Evolutionary conservation across 2,888 invertebrate genomes (phyloP).

Genomic region (Napeogenes inachia): DNA sequence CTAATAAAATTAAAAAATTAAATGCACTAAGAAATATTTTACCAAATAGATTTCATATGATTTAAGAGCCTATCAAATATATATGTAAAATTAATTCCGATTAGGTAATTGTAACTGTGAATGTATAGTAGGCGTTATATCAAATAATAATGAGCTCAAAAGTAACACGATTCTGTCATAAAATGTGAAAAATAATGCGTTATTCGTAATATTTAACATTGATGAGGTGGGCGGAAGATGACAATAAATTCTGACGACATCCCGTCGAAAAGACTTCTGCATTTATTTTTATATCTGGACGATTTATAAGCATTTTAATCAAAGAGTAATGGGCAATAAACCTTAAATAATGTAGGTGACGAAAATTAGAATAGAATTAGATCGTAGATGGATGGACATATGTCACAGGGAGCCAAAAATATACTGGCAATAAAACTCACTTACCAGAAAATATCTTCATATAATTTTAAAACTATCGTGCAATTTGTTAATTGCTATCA

Average conservation of each 20-base stretch:
- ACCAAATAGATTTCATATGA: too few species aligned
- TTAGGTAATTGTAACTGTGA: constrained; percentile 1
- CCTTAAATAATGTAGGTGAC: constrained; percentile 22
- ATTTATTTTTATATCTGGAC: constrained; percentile 33
- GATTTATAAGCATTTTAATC: constrained; percentile 38
- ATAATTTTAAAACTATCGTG: neutral
- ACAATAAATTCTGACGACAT: constrained; percentile 34
- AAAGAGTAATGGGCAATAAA: constrained; percentile 39
- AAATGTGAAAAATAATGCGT: constrained; percentile 46
- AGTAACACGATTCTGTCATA: constrained; percentile 45
- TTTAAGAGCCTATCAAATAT: too few species aligned
- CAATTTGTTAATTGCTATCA: constrained; percentile 1
- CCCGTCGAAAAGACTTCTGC: constrained; percentile 30
- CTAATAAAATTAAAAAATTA: neutral
- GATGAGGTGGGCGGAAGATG: constrained; percentile 34
- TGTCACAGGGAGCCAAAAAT: constrained; percentile 13
- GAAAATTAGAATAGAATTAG: constrained; percentile 25
- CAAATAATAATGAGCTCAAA: constrained; percentile 45
- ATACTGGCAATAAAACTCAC: neutral
- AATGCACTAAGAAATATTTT: neutral
- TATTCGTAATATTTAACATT: constrained; percentile 32
- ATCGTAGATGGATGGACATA: constrained; percentile 15
- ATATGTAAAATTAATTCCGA: neutral
- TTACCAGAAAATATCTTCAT: neutral
- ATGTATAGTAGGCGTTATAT: constrained; percentile 10